Base-by-base conservation (phyloP, 2,888 invertebrate genomes). In the Nematopogon swammerdamellus region DNA sequence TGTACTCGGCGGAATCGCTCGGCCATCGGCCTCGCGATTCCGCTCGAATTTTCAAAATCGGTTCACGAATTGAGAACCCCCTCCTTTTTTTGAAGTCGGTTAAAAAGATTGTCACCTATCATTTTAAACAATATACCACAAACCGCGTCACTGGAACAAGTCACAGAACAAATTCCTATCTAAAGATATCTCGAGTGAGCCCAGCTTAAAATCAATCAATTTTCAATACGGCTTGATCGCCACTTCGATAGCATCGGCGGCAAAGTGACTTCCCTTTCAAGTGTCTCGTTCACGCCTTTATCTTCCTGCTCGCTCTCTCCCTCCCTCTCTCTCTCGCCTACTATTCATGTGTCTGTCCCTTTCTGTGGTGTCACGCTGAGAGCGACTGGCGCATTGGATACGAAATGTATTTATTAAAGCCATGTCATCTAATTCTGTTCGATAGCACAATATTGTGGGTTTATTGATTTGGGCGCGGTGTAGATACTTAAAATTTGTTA, bases 151-250 rank as follows among this genome's bases (percentile, higher is more conserved):
- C n/a, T n/a, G n/a, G n/a, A n/a, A n/a, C n/a, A n/a, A n/a, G n/a
- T n/a, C n/a, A n/a, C n/a, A n/a, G n/a, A n/a, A n/a, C n/a, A n/a
- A n/a, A n/a, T n/a, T n/a, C n/a, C n/a, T n/a, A n/a, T n/a, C n/a
- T 25, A 25, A 25, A 25, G 25, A 44, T 36, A 36, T 36, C 36
- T 36, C n/a, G 36, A 36, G 36, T 14, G 36, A 36, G 36, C 25
- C 25, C 25, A 36, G 36, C 36, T 36, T 36, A 36, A 36, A 36
- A 36, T 44, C 47, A 47, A 47, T 47, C 47, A 47, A 47, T 47
- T 47, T 47, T 18, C 36, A 47, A 47, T 47, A 30, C 18, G 36
- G 19, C 18, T 14, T 46, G 46, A 46, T 46, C 20, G 46, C n/a
- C 17, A 5, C 18, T 10, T 6, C 20, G n/a, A 36, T 36, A 14